Conservation (phyloP, 2,113 vertebrate genomes). For the Halichoeres trimaculatus region DNA sequence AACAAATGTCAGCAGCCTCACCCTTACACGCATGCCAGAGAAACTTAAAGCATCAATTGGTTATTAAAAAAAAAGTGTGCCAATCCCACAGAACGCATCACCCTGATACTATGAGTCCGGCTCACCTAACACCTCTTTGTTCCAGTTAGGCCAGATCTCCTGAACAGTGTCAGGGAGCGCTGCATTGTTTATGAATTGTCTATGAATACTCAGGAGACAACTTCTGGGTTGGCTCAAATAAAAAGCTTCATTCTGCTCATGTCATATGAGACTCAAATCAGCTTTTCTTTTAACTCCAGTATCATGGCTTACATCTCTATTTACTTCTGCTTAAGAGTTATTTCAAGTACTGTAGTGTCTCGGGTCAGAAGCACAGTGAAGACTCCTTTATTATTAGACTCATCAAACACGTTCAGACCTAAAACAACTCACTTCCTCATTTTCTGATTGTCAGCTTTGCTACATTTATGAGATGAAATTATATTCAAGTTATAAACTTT, state of each 20-base stretch:
- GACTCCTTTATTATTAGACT: constrained; percentile 19
- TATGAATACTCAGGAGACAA: background rate
- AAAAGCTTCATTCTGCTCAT: too few species aligned
- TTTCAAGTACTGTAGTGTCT: background rate
- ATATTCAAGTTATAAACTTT: background rate
- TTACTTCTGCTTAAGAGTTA: background rate
- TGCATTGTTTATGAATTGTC: background rate
- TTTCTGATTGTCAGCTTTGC: background rate
- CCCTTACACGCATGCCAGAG: background rate
- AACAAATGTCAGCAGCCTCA: background rate
- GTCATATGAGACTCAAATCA: too few species aligned
- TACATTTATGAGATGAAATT: background rate
- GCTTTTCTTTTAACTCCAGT: too few species aligned
- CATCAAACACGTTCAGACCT: background rate
- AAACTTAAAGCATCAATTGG: background rate
- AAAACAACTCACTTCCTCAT: background rate
- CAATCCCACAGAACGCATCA: background rate
- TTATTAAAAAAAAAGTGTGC: background rate
- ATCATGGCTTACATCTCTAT: too few species aligned
- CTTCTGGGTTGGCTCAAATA: background rate
- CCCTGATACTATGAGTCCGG: background rate
- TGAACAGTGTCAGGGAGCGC: background rate
- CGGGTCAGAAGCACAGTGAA: background rate
- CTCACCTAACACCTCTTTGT: background rate
- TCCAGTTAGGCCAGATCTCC: constrained; percentile 14